phyloP scores from a whole-genome alignment of 2,113 vertebrate species.

The Grammomys dolichurus region DNA sequence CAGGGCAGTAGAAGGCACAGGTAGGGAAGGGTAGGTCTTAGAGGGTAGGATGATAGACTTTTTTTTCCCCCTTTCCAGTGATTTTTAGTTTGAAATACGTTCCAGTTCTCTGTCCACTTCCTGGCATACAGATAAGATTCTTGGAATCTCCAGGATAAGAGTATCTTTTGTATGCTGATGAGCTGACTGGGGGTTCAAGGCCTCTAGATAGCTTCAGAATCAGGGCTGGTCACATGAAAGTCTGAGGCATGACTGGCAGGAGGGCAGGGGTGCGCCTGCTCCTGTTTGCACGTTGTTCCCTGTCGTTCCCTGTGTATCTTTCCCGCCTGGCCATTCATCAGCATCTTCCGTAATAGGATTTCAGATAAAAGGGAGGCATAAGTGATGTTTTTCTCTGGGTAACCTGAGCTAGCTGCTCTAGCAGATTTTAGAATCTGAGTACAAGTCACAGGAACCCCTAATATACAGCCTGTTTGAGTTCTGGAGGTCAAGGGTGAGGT shows the following conservation, averaged over 20 bases:
- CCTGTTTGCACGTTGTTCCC: too few species aligned
- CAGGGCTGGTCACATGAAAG: neutral
- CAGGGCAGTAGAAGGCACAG: neutral
- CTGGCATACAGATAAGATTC: neutral
- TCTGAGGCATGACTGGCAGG: neutral
- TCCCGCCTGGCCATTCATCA: neutral
- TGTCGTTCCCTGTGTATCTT: neutral
- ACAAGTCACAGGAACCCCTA: neutral
- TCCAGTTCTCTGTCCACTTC: neutral
- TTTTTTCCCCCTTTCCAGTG: neutral
- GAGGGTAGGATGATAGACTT: neutral
- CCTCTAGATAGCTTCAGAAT: neutral
- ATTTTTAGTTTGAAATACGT: neutral
- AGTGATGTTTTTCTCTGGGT: neutral
- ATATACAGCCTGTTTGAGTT: neutral
- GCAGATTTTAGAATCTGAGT: neutral
- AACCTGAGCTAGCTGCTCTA: neutral
- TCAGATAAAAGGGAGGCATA: neutral
- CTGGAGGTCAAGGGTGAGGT: neutral
- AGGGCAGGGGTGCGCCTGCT: neutral
- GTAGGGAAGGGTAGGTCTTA: neutral
- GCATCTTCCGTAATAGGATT: neutral
- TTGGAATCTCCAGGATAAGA: neutral
- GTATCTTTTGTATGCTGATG: neutral
- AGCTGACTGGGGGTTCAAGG: neutral